phyloP scores from a whole-genome alignment of 2,888 invertebrate species.

The Chrysolina americana region DNA sequence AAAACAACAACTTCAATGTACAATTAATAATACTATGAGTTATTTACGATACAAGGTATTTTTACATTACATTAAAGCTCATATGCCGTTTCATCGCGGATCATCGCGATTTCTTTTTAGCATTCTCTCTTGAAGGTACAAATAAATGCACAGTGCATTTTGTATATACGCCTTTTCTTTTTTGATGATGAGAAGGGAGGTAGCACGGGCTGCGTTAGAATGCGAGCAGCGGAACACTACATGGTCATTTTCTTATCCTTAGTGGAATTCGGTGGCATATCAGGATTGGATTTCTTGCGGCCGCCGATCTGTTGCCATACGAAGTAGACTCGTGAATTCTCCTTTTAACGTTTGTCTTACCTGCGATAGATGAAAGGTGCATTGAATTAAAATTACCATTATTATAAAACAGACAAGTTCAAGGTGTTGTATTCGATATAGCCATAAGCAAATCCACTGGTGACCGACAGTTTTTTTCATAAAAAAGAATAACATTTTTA shows the following conservation, averaged over 20 bases:
- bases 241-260: slow-evolving; percentile 57
- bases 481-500: too few relatives aligned
- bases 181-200: slow-evolving; percentile 54
- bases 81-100: slow-evolving; percentile 63
- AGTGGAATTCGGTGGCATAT: slow-evolving; percentile 61
- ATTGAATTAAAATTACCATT: background rate
- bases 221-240: slow-evolving; percentile 64
- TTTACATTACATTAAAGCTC: slow-evolving; percentile 68
- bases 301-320: slow-evolving; percentile 87
- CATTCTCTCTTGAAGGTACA: slow-evolving; percentile 31
- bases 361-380: slow-evolving; percentile 71
- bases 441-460: too few relatives aligned
- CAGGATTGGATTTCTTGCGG: slow-evolving; percentile 68
- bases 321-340: slow-evolving; percentile 91
- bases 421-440: too few relatives aligned
- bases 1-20: slow-evolving; percentile 67
- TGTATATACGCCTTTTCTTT: slow-evolving; percentile 30
- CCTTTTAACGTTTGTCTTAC: slow-evolving; percentile 92
- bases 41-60: slow-evolving; percentile 65
- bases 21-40: slow-evolving; percentile 68
- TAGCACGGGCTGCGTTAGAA: slow-evolving; percentile 60
- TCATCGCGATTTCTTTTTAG: slow-evolving; percentile 43
- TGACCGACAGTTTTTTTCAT: too few relatives aligned
- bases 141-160: slow-evolving; percentile 33
- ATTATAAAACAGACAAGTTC: too few relatives aligned